Evolutionary conservation across 2,797 vertebrate species (phyloP).

Genomic region (Xerus rutilus): DNA sequence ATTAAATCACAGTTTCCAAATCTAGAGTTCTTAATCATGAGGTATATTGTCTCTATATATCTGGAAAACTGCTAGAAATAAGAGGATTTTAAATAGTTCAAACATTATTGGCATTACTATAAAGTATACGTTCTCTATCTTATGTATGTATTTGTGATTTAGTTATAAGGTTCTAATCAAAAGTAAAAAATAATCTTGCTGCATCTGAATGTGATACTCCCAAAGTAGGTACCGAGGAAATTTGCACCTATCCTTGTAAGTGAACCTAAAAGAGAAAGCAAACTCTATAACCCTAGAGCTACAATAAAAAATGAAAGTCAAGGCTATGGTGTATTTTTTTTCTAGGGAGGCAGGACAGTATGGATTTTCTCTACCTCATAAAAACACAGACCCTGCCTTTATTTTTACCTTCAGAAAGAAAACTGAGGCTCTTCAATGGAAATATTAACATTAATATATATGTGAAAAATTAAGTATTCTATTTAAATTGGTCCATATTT

Average conservation of each 20-base stretch:
- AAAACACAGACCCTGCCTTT: neutral
- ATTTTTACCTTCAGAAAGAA: neutral
- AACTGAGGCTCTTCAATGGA: neutral
- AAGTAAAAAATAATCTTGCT: neutral
- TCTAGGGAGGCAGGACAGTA: neutral
- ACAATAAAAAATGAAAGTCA: neutral
- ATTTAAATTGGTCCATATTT: constrained; percentile 28
- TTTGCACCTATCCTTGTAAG: neutral
- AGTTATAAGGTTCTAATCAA: neutral
- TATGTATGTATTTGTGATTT: neutral
- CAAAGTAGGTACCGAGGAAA: neutral
- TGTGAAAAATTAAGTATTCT: neutral
- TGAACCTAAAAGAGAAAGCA: neutral
- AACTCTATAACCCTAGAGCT: neutral
- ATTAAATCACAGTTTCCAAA: constrained; percentile 10
- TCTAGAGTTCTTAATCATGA: neutral
- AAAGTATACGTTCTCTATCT: neutral
- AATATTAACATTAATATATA: neutral
- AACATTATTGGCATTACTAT: neutral
- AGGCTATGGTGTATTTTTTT: neutral
- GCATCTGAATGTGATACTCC: neutral
- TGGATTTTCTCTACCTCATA: neutral
- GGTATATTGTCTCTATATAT: neutral
- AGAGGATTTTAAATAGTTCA: neutral
- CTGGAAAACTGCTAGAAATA: neutral